phyloP scores from a whole-genome alignment of 2,888 invertebrate species.

The Andrena haemorrhoa region DNA sequence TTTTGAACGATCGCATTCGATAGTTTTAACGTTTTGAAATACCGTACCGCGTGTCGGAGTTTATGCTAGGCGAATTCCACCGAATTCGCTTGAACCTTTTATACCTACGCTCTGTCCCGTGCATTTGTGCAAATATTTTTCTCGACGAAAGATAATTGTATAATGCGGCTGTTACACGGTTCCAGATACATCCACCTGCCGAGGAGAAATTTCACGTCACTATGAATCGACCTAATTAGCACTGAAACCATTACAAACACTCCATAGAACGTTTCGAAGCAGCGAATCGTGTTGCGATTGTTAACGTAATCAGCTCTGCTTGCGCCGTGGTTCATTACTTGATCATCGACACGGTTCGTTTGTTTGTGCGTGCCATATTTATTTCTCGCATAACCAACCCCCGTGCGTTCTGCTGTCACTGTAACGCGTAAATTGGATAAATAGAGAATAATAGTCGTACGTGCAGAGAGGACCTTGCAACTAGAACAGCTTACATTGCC shows the following conservation, averaged over 20 bases:
- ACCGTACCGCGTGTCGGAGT: too few relatives aligned
- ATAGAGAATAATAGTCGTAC: background rate
- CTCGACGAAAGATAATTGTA: background rate
- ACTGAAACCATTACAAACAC: background rate
- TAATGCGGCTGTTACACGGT: background rate
- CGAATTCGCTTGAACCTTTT: background rate
- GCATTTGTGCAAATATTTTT: background rate
- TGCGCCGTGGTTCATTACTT: slow-evolving; percentile 12
- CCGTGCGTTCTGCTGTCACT: background rate
- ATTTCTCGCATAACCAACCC: slow-evolving; percentile 13
- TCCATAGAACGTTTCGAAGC: background rate
- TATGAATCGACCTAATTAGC: slow-evolving; percentile 32
- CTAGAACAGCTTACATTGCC: background rate
- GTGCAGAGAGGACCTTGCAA: background rate
- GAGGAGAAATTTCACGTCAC: slow-evolving; percentile 6
- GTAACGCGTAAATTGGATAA: background rate
- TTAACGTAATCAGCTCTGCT: slow-evolving; percentile 36
- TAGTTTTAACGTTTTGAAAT: background rate
- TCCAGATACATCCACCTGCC: background rate
- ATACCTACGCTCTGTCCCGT: background rate
- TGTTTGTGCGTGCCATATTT: slow-evolving; percentile 9
- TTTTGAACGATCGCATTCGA: slow-evolving; percentile 22
- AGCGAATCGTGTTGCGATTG: slow-evolving; percentile 37
- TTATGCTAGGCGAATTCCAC: background rate
- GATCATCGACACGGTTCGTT: slow-evolving; percentile 13